Base-by-base conservation (phyloP, 2,888 invertebrate genomes). In the Melanostoma mellinum region DNA sequence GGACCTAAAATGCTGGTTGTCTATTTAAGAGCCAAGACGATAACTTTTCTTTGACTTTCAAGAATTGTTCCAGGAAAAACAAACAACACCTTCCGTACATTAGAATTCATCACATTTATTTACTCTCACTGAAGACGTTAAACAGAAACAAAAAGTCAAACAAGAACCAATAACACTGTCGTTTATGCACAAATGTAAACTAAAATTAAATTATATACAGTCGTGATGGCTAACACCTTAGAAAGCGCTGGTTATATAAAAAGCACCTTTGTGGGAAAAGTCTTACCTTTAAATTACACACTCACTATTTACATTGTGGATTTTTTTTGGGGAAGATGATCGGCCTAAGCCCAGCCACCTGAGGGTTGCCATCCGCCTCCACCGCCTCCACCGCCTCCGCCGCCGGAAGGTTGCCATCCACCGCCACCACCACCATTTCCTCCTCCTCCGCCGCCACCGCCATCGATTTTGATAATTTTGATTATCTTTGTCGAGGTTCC, bases 331-430 rank as follows among this genome's bases (percentile, higher is more conserved):
- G 5, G 30, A 30, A 42, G 20, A 35, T 5, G 6, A 67, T 3
- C 6, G 2, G 4, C 8, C 86, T 86, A 90, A 71, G 88, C 89
- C 90, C 89, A 90, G 55, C 86, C 87, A 5, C 87, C 86, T 6
- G 86, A 82, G 63, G 87, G 86, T 56, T 86, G 85, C 87, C 87
- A 87, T 4, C 87, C 80, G n/a, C 68, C 65, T 9, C 58, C 60
- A 0, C 65, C 40, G 46, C 52, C 60, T 35, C 55, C 80, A 32
- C 85, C 61, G n/a, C 87, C 78, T 4, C 87, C 86, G 6, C 87
- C 86, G 5, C 85, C 82, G 2, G 86, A 68, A 8, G 78, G 48
- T 48, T 85, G 63, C 2, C 87, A 87, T 3, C 81, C 72, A 4
- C 79, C 79, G 1, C 80, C 69, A 3, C 75, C 67, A 8, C 75